Evolutionary conservation across 2,797 vertebrate genomes (phyloP), one percentile per base, ranked within the genome.

Genomic region (Bryconaethiops microstoma): DNA sequence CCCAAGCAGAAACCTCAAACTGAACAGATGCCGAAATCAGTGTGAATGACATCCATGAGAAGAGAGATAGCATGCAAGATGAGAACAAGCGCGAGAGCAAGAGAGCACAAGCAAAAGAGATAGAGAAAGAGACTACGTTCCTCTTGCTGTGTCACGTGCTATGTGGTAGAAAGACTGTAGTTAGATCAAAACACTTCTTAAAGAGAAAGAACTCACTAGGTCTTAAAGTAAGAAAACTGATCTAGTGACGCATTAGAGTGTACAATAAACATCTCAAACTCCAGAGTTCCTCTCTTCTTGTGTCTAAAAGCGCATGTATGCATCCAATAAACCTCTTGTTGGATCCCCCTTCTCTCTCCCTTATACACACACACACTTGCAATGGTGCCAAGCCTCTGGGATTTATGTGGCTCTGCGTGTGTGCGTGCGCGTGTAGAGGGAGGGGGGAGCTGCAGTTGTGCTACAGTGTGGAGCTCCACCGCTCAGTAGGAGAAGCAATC

Each of bases 401-500:
- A 35, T 35, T 35, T 35, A 35, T 35, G 35, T 35, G 35, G 35
- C 35, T 35, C 42, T 74, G n/a, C 13, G 35, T 16, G 45, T 62
- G 78, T 45, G 67, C 65, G 80, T 74, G 40, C 64, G 73, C 50
- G 78, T 74, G 29, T 73, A 79, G 68, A 25, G 29, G 89, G 91
- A 88, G 89, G 86, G 90, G 90, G 90, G 89, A 91, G 90, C 92
- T 94, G 94, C 93, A 94, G 93, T 93, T 90, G 90, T 85, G 90
- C 90, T 92, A 91, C 90, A 91, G 90, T 88, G 88, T 89, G 89
- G 90, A 92, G 91, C 91, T 91, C 90, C 90, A 90, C 92, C 90
- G 89, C 90, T 91, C 92, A 90, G 89, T 90, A 90, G 91, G 89
- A 91, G 91, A 85, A 90, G 92, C 89, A 91, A 92, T 91, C 91